Base-by-base conservation (phyloP, 2,888 invertebrate species). In the Tetragnatha montana region DNA sequence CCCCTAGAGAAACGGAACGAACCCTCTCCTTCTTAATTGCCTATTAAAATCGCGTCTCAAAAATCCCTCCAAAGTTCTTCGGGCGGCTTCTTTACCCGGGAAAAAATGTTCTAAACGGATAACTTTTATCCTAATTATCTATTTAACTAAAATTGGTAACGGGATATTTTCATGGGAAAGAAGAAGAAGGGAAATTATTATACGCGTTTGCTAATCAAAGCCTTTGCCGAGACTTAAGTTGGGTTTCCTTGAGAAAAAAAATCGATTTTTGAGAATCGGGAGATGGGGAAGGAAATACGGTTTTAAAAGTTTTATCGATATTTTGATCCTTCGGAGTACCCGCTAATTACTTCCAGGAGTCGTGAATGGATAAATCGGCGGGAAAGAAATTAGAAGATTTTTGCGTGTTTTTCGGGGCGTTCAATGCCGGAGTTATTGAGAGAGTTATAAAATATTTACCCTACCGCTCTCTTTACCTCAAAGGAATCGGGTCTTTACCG, bases 21-120 rank as follows among this genome's bases (percentile, higher is more conserved):
- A 60, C 60, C 60, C 60, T 76, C 49, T 60, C 69, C 70, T 78
- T n/a, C 84, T 84, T 84, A 84, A 84, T 84, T 84, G 84, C 76
- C 76, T 76, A 84, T 84, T 76, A 84, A 79, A 74, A 78, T 84
- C 21, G 70, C 70, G 49, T 81, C 51, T 73, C 70, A 81, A 81
- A 81, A 81, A 49, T 81, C 69, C 47, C 12, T 22, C 14, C 69
- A n/a, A n/a, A 47, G 35, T 81, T 21, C 79, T 6, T 19, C 7
- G 12, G 60, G 17, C n/a, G 21, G 19, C 68, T 70, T 78, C 60
- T 47, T 70, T 81, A 70, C 80, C 68, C 35, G 35, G 35, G 22
- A 60, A 78, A 70, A 81, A 70, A 81, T 81, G 80, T n/a, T 14
- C 35, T 10, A 79, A 79, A 79, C 35, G 19, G 14, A 14, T n/a